Evolutionary conservation across 2,113 vertebrate genomes (phyloP), one percentile per base, ranked within the genome.

Genomic region (Gallinago media): DNA sequence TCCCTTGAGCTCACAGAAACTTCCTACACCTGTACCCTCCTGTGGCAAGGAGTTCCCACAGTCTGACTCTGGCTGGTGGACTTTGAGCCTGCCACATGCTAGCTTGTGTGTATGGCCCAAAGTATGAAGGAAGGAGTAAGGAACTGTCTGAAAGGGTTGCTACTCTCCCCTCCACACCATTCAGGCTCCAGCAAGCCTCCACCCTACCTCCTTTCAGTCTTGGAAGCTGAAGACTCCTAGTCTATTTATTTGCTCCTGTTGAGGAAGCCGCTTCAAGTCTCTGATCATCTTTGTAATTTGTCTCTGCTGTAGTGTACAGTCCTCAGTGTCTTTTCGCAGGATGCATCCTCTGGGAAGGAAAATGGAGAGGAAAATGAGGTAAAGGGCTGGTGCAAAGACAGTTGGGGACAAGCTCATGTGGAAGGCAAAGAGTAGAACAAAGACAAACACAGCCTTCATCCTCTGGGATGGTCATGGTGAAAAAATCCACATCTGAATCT

Each of bases 401-500:
- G 29, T 42, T 17, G 36, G 59, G 68, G 56, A 70, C 15, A 49
- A 85, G 26, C 42, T 91, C 58, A 31, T 5, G 1, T 0, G 5
- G 10, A 73, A 74, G 42, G 36, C 42, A 66, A 55, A 46, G 44
- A 77, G 14, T 50, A 92, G 31, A 88, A 80, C 71, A 92, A 91
- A 96, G 88, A 67, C 40, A 85, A 72, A 52, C 34, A 59, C 18
- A 95, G 66, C 31, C 22, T 81, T 89, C 42, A 49, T 76, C 55
- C 34, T 80, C 65, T 40, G 42, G 32, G 58, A 61, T 62, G 50
- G 72, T 63, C 42, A 23, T 2, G 15, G 32, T 40, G 23, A 42
- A 12, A 62, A 93, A 92, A 77, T 15, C 34, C 52, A 59, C 79
- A 76, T 82, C 44, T 71, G 87, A 89, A 72, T 80, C 56, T 76